Base-by-base conservation (phyloP, 2,113 vertebrate species). In the Proteles cristata region DNA sequence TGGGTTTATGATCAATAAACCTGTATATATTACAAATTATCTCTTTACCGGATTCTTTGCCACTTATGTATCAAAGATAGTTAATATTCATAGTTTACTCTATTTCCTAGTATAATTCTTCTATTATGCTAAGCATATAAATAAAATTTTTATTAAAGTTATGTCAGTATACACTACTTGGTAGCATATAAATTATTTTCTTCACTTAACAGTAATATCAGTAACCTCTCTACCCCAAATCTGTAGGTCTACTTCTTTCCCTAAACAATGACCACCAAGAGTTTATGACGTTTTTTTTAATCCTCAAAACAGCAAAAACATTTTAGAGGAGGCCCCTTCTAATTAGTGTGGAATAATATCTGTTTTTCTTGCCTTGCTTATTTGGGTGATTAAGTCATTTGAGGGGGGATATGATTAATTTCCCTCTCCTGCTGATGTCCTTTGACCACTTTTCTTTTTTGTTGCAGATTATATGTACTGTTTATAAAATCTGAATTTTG, bases 171-270 rank as follows among this genome's bases (percentile, higher is more conserved):
- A 88, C 26, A n/a, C 23, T 88, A 35, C n/a, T 93, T 77, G 43
- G 1, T 83, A 91, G 28, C 63, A n/a, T 74, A 26, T 11, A 92
- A 19, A 65, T 77, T 71, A 0, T 65, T 79, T 90, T 71, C 17
- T 88, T 94, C 86, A 15, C 25, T 90, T 94, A 77, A 77, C 83
- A 55, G 77, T 39, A 66, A 93, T 65, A 33, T 73, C 33, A 93
- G 28, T 63, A 80, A 73, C 26, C 74, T 66, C 16, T 79, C 39
- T 65, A 80, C 31, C 4, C 11, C 50, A 77, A 82, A 82, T 88
- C 23, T 76, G 19, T 89, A 88, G 11, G 21, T 58, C 69, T 88
- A 73, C 71, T 82, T 73, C 7, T 68, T 79, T 93, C 65, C 93
- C 58, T 82, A 93, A 88, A 45, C 79, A 88, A 55, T 84, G 43